Base-by-base conservation (phyloP, 2,888 invertebrate genomes). In the Spicauda simplicius region DNA sequence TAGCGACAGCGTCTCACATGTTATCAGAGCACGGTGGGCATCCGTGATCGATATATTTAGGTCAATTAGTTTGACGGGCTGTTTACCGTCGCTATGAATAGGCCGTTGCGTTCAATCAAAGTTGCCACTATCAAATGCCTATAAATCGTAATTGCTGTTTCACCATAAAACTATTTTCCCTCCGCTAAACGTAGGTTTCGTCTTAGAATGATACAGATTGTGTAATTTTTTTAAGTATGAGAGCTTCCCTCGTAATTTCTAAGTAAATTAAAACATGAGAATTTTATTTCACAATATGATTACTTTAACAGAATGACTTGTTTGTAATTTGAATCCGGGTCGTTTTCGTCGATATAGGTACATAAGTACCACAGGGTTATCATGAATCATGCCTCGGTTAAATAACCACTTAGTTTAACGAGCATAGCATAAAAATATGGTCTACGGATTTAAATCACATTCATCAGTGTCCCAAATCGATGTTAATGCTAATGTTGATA, bases 61-160 rank as follows among this genome's bases (percentile, higher is more conserved):
- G 66, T 66, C 66, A 66, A 66, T 66, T 66, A 66, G 55, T 37
- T 66, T 60, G 60, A 60, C 53, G 66, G 37, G 55, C 50, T 60
- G 66, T 66, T 66, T 60, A 66, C 59, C 37, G 59, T 19, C 66
- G 66, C 66, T 61, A 60, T 56, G 66, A 66, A 66, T 66, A 66
- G 66, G 60, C 66, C 60, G 54, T 30, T 48, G 65, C 60, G 60
- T 66, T 61, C 60, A 66, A 66, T 66, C 60, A 56, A 61, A 66
- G 60, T 54, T 55, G 48, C 48, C 66, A 66, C 60, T 61, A 66
- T 66, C 66, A 61, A 61, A 66, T 41, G 16, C 50, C 66, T 50
- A 61, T 60, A 56, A 66, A 11, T 37, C 37, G 37, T 12, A 4
- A 1, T 37, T 8, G 37, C 37, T 33, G 8, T 37, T 37, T 11